Base-by-base conservation (phyloP, 2,797 vertebrate genomes). In the Limnodromus scolopaceus region DNA sequence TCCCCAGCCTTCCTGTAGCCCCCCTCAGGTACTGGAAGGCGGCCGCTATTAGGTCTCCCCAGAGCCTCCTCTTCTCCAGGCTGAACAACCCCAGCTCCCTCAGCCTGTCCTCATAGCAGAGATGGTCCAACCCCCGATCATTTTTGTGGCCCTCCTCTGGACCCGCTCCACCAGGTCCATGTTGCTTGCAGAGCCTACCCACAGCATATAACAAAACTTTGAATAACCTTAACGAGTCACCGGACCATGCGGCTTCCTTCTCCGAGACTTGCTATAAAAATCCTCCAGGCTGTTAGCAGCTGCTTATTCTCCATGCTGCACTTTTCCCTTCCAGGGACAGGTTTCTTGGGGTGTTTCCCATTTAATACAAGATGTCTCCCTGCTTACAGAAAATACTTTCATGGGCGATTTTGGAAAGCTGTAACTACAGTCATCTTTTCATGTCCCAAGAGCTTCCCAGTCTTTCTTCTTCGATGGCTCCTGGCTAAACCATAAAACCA, bases 401-500 rank as follows among this genome's bases (percentile, higher is more conserved):
- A 70, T 0, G 5, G 63, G 45, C 61, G 55, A 82, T 77, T 84
- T 77, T 77, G 75, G 69, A 92, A 94, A 89, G 74, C 78, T 49
- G 15, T 74, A 83, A 70, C 64, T 68, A 53, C 25, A 66, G 51
- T 57, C 57, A 75, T 65, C 75, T 78, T 82, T 74, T 88, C 36
- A 71, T 13, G 23, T 57, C 72, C 45, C 69, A 69, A 41, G 72
- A 81, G 57, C 61, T 90, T 77, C 43, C 24, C 64, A 64, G 39
- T 17, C 66, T 82, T 92, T 88, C 45, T 89, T 93, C 53, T 88
- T 85, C 7, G 1, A 39, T 34, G 34, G 77, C 83, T 94, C 60
- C 81, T 84, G 78, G 88, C 68, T 94, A 94, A 92, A 82, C 66
- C 68, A 61, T 90, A 92, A 91, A 95, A 70, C 48, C 36, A 2